Evolutionary conservation across 1,140 invertebrate genomes (phyloP), one percentile per base, ranked within the genome.

Genomic region (Delia radicum): DNA sequence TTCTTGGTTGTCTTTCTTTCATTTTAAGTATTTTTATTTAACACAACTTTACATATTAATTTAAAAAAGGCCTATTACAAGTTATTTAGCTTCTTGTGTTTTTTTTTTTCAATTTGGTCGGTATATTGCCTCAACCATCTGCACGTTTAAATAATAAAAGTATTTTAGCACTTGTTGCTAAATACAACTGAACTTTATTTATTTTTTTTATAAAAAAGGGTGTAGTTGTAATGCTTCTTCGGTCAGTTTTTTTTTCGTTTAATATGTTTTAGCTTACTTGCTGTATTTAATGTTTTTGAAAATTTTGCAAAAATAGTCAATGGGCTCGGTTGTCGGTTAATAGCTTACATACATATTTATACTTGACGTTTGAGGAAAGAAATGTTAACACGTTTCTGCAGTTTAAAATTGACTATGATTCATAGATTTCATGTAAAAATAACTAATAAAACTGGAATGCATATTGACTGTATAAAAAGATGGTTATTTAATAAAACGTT

Each of bases 301-400:
- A 33, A 33, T 4, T 33, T 5, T 33, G 31, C 10, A 26, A n/a
- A 18, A n/a, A 74, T 74, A 48, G 73, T 74, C 73, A 74, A 74
- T 74, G 73, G 46, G 73, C 48, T 74, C 73, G 73, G 21, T 74
- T 74, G 63, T 67, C 63, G 63, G 63, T 67, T 18, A 42, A 33
- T 28, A 29, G 3, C 2, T 18, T 15, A n/a, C 2, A 33, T 28
- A 73, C 12, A 48, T 26, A 46, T 21, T 6, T 27, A 37, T 46
- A n/a, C 29, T 48, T 26, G 29, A 71, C 67, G 29, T 48, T 73
- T 42, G 33, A 46, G 69, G 69, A 73, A 42, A 48, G 46, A 74
- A 62, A 61, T 74, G 73, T 46, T 72, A 72, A 72, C 69, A 72
- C 69, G 69, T 72, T 72, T 72, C 37, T 72, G 29, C 63, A 67